Evolutionary conservation across 2,888 invertebrate genomes (phyloP), one percentile per base, ranked within the genome.

Genomic region (Anoncus sp.): DNA sequence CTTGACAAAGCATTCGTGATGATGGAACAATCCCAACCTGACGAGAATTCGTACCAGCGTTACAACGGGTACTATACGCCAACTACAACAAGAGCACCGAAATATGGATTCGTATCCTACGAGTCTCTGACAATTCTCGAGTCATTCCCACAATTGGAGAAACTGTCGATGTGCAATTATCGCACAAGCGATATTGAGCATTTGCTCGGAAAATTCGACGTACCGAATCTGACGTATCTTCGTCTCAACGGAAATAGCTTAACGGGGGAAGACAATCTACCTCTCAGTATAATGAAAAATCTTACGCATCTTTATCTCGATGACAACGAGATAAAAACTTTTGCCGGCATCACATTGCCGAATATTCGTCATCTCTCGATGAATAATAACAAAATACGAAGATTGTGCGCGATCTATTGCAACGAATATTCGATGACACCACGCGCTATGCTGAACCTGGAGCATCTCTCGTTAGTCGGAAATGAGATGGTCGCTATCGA

Each of bases 321-420:
- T 10, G 14, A 53, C 27, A 66, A 66, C 43, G 40, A 40, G 20
- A 24, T 66, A 1, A 53, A 4, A 10, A 27, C 7, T 16, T 66
- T 66, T 20, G 24, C 43, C n/a, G 66, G 66, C 10, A 16, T 27
- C 1, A 18, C 10, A 3, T 3, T 53, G 12, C 16, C 51, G 7
- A 53, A 66, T 18, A 40, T 66, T 27, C 66, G 53, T 24, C 27
- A 53, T 43, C 43, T 66, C 12, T 66, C 66, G 18, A 16, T 66
- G 53, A 51, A 66, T 12, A 53, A 53, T 9, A 66, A 66, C 16
- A 27, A 53, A 18, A 66, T 66, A 24, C 2, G 3, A 43, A 24
- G 7, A 22, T 43, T 66, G 18, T 66, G 53, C 43, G 16, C 53
- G 2, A 18, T 66, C 27, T 66, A 53, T 18, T 66, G 66, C 53